phyloP scores from a whole-genome alignment of 2,797 vertebrate genomes.

The Acipenser ruthenus region DNA sequence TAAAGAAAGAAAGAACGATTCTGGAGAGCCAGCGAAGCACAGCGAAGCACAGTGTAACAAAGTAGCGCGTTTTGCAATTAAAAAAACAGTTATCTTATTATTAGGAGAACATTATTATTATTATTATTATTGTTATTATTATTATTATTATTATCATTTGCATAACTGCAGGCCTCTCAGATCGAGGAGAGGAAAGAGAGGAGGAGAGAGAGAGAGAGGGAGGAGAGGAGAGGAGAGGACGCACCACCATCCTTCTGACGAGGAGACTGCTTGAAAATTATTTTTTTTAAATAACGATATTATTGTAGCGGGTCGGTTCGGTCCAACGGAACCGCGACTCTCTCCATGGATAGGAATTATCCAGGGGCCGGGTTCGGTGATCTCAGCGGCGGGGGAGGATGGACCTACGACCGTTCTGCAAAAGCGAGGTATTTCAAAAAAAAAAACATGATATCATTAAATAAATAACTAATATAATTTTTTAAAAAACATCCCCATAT shows the following conservation, averaged over 20 bases:
- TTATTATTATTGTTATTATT: conserved; percentile 1
- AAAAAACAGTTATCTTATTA: conserved; percentile 38
- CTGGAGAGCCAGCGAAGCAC: conserved; percentile 39
- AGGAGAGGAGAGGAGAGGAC: conserved; percentile 41
- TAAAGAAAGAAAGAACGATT: too few species aligned
- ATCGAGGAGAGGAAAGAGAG: conserved; percentile 52
- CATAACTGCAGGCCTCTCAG: conserved; percentile 40
- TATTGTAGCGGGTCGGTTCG: conserved; percentile 28
- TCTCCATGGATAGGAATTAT: conserved; percentile 75
- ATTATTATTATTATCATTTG: conserved; percentile 33
- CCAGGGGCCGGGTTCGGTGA: conserved; percentile 64
- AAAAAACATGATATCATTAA: neutral
- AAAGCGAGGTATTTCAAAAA: conserved; percentile 78
- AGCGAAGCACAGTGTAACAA: conserved; percentile 26
- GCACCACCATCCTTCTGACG: too few species aligned
- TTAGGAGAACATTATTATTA: neutral
- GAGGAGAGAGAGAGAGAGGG: conserved; percentile 49
- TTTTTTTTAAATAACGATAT: conserved; percentile 52
- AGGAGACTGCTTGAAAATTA: conserved; percentile 39
- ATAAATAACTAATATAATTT: too few species aligned
- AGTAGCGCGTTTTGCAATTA: conserved; percentile 61
- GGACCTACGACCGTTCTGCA: conserved; percentile 67
- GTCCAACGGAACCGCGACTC: conserved; percentile 26
- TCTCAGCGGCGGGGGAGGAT: conserved; percentile 63
- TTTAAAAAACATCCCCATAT: too few species aligned